Conservation (phyloP, 2,797 vertebrate genomes). For the Phoeniculus purpureus region DNA sequence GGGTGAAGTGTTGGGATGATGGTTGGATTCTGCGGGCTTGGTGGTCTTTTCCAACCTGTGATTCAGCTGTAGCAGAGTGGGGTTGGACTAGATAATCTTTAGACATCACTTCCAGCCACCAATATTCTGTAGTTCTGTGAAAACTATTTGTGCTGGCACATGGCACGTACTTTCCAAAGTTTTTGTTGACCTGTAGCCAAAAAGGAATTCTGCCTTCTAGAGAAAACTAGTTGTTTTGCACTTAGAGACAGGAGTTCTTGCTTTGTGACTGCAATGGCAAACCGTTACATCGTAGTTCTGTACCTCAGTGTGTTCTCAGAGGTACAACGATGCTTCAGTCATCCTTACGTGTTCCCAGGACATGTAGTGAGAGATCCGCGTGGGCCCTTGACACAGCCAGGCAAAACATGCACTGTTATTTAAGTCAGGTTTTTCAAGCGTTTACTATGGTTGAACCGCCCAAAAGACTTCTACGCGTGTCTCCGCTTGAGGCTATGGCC, state of each 20-base stretch:
- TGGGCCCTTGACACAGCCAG: not conserved
- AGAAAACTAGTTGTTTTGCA: not conserved
- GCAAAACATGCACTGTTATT: not conserved
- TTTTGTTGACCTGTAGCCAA: not conserved
- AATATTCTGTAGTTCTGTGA: too few species aligned
- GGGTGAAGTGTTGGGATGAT: too few species aligned
- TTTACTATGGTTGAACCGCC: not conserved
- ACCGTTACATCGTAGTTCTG: not conserved
- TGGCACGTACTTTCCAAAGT: too few species aligned
- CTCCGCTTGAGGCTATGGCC: not conserved
- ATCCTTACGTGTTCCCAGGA: not conserved
- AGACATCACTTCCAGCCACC: too few species aligned
- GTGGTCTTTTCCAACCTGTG: too few species aligned
- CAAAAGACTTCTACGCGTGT: not conserved
- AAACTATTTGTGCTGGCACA: too few species aligned
- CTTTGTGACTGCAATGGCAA: not conserved
- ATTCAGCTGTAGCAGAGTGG: too few species aligned
- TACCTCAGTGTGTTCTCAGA: not conserved
- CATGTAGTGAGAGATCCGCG: not conserved
- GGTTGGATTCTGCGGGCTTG: too few species aligned
- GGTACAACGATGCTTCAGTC: not conserved
- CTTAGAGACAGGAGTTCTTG: not conserved
- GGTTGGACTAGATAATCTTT: too few species aligned
- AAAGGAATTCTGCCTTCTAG: not conserved
- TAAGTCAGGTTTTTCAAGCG: not conserved